Percentiles rank a stretch among this genome's conserved stretches.
Conservation (phyloP, 92 coral and sea anemone genomes). For the Montipora capitata region DNA sequence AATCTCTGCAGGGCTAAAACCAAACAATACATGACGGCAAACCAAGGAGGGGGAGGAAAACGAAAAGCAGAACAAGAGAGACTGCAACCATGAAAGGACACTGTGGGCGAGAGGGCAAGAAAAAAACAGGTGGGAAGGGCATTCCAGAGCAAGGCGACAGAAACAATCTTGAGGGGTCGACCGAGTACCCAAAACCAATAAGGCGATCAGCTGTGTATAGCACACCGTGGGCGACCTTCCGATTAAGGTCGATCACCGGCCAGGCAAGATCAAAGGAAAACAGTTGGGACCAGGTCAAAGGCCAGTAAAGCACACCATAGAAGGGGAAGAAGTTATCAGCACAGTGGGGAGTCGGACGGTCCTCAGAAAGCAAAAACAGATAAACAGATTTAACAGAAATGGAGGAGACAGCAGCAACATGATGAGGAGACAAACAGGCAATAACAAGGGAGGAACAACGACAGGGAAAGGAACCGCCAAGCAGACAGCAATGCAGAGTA, state of each 20-base stretch:
- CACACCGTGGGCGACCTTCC: constrained; percentile 27
- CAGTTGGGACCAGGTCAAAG: constrained; percentile 1
- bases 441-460: not conserved
- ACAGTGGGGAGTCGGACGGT: not conserved
- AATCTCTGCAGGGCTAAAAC: constrained; percentile 5
- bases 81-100: constrained; percentile 16
- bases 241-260: not conserved
- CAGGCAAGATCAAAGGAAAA: constrained; percentile 3
- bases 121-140: constrained; percentile 31
- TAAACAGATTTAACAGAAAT: not conserved
- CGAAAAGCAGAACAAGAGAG: not conserved
- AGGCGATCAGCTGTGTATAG: constrained; percentile 25
- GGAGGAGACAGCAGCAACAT: fast-evolving
- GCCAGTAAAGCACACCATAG: constrained; percentile 27
- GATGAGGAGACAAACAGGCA: not conserved
- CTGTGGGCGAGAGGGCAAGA: constrained; percentile 43
- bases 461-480: constrained; percentile 5
- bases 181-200: not conserved
- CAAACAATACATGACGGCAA: constrained; percentile 19
- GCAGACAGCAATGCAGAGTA: not conserved
- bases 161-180: no score
- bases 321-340: not conserved
- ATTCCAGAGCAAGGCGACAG: not conserved
- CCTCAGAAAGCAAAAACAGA: not conserved
- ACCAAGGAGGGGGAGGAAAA: not conserved